phyloP scores from a whole-genome alignment of 1,140 invertebrate genomes.

The Drusus annulatus region DNA sequence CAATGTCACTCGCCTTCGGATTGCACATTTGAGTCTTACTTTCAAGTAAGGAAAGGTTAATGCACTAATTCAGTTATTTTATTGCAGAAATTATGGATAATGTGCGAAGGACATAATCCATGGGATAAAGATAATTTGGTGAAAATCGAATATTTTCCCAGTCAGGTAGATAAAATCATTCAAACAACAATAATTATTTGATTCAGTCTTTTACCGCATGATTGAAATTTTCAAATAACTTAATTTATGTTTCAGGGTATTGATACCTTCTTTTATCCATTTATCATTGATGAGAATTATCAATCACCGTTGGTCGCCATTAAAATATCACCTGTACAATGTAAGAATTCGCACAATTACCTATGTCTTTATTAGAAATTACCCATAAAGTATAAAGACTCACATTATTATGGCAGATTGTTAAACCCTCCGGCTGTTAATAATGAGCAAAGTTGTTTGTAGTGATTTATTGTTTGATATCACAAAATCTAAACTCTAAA shows the following conservation, averaged over 20 bases:
- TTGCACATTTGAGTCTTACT: too few relatives aligned
- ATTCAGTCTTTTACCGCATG: too few relatives aligned
- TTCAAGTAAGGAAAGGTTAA: too few relatives aligned
- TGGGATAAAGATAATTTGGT: constrained; percentile 74
- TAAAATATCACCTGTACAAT: not conserved
- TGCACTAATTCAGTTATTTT: too few relatives aligned
- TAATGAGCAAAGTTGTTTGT: too few relatives aligned
- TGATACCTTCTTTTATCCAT: constrained; percentile 46
- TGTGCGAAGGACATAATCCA: constrained; percentile 73
- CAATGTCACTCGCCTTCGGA: too few relatives aligned
- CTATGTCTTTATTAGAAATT: too few relatives aligned
- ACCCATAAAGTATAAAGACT: not conserved
- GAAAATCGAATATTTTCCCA: constrained; percentile 68
- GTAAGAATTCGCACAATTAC: not conserved
- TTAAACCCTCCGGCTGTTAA: too few relatives aligned
- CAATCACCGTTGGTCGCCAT: constrained; percentile 49
- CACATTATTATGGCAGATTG: too few relatives aligned
- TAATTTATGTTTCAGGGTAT: constrained; percentile 48
- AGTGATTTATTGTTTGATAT: too few relatives aligned
- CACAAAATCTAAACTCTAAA: too few relatives aligned
- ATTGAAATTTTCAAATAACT: not conserved
- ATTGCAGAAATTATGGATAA: constrained; percentile 70
- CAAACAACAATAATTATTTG: too few relatives aligned
- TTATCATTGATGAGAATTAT: constrained; percentile 28
- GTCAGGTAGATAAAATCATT: constrained; percentile 52